These are phyloP conservation scores for Argya squamiceps DNA, from an alignment of 2,797 vertebrate genomes.

Conservation along the genomic window DNA sequence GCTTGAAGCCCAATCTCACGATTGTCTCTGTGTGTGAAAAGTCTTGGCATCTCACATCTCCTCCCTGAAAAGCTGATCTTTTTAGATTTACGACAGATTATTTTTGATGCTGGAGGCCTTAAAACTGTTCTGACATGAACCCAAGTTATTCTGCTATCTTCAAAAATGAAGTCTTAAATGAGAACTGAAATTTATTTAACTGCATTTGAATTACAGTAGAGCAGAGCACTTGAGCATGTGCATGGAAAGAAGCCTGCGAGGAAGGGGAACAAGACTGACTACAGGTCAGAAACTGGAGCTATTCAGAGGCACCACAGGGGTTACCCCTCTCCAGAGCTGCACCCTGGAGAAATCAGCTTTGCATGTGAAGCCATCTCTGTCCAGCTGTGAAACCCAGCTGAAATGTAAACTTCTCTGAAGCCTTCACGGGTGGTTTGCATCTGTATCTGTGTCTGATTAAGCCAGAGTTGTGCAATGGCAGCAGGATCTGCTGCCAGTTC, in stretches of 20 bases:
- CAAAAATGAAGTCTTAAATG: background rate
- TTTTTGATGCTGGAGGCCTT: slow-evolving; percentile 24
- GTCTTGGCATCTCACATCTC: background rate
- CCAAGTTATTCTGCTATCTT: background rate
- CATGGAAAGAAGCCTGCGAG: background rate
- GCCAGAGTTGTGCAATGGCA: background rate
- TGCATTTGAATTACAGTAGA: background rate
- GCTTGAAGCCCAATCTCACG: background rate
- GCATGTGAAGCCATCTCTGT: background rate
- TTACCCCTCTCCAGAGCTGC: background rate
- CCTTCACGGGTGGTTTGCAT: background rate
- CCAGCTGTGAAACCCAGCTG: slow-evolving; percentile 21
- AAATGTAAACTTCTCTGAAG: background rate
- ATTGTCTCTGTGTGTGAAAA: background rate
- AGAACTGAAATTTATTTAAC: background rate
- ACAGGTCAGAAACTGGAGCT: background rate
- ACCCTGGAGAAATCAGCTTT: background rate
- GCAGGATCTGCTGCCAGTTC: background rate
- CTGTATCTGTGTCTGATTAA: slow-evolving; percentile 12
- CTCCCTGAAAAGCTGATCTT: background rate
- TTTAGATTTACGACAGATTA: background rate
- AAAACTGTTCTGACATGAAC: slow-evolving; percentile 35
- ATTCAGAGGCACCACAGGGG: background rate
- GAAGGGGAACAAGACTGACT: background rate
- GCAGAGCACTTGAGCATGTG: background rate